Base-by-base conservation (phyloP, 2,888 invertebrate genomes). In the Ypsolopha scabrella region DNA sequence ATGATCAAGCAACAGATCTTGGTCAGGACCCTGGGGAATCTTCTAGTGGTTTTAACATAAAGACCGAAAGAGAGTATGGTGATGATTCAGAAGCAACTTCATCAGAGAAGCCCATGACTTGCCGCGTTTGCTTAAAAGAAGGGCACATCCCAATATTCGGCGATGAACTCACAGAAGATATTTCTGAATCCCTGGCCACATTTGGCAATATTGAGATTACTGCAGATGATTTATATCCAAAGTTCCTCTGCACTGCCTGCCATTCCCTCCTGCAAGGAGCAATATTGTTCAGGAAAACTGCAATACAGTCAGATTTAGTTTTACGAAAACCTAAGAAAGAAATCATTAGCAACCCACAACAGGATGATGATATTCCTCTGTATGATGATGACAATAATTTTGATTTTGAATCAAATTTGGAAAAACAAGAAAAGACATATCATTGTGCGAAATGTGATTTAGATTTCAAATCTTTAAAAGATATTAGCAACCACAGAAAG, bases 111-210 rank as follows among this genome's bases (percentile, higher is more conserved):
- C 35, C 34, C 2, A 41, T 33, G 10, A 13, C 38, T 35, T 83
- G 83, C 58, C 69, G 85, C 55, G 70, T 83, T 35, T 86, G 85
- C 57, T 63, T 85, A 6, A 75, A 79, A 58, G 64, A 70, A 56
- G 83, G 82, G n/a, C 57, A 56, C 43, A 65, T 82, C 54, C 72
- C 76, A 11, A 81, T 86, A 49, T 75, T 62, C 49, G 72, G 70
- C 9, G 2, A 59, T 8, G 56, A 61, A 6, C 45, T 50, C 1
- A 41, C 50, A 1, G 62, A 68, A 46, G 67, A 79, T 50, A 55
- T 80, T 41, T 59, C 75, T 1, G 68, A 71, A 47, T 67, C 65
- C 0, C 52, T 85, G 34, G 62, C 55, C 13, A 58, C 51, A 14
- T 70, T 83, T 50, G 72, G 66, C 24, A 76, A 68, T 9, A 68